Base-by-base conservation (phyloP, 2,113 vertebrate genomes). In the Smithornis capensis region DNA sequence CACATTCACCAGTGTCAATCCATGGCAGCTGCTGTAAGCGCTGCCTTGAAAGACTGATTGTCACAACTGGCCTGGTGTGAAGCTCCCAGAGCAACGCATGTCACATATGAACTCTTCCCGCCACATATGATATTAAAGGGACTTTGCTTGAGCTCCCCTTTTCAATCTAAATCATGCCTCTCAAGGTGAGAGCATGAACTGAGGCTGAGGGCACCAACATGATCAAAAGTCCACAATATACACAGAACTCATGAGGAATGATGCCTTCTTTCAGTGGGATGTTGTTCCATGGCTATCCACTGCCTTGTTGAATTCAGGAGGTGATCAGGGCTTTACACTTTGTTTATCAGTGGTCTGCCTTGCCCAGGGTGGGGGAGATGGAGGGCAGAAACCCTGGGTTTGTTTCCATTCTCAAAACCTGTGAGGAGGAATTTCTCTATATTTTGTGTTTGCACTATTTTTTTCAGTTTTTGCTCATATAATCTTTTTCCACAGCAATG, bases 401-500 rank as follows among this genome's bases (percentile, higher is more conserved):
- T 65, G 22, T 67, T 87, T 37, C 45, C 14, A 3, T 73, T 71
- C 64, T 71, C 74, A 53, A 60, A 67, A 52, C 45, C 42, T 45
- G 22, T 1, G 18, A 37, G 38, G n/a, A 86, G 9, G 27, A 76
- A 85, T 42, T 82, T 76, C 6, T 42, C 16, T 50, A 0, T 23
- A 15, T 75, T 38, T 75, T 18, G 27, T 4, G 4, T 75, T 37
- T 53, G 25, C 50, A 68, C 23, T 13, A 0, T 73, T 75, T 47
- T 52, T 86, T 77, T 74, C 19, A 17, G 49, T 50, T 60, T 75
- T 60, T 42, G 24, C 65, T 96, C 86, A 89, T 6, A 2, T 42
- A 7, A 29, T 16, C 88, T 93, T 33, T 96, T 87, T 71, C 87
- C 57, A 29, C 87, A 99, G 98, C 94, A 99, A 99, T 78, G 98